Evolutionary conservation across 2,888 invertebrate genomes (phyloP).

Genomic region (Stratiomys singularior): DNA sequence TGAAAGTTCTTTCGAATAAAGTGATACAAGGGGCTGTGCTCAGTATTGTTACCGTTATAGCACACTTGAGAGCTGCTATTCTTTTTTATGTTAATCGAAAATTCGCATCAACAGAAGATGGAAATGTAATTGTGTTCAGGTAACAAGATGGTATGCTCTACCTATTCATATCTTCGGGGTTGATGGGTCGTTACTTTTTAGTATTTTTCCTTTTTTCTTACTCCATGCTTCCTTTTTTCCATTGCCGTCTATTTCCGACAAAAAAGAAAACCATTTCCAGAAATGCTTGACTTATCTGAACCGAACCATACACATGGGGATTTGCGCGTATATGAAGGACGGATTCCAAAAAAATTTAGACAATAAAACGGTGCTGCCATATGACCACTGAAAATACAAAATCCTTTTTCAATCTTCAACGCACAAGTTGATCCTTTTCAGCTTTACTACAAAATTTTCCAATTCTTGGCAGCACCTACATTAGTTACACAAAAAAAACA

Average conservation of each 20-base stretch:
- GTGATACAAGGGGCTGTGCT: conserved; percentile 22
- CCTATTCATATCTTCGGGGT: conserved; percentile 35
- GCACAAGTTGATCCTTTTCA: too few relatives aligned
- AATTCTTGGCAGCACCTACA: too few relatives aligned
- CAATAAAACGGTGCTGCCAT: neutral
- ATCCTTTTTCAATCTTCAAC: too few relatives aligned
- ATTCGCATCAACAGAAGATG: conserved; percentile 44
- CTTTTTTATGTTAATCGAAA: conserved; percentile 47
- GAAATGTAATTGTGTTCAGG: conserved; percentile 46
- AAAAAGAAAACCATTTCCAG: neutral
- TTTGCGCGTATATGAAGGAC: neutral
- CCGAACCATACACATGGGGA: neutral
- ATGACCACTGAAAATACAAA: neutral
- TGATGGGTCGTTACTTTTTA: conserved; percentile 42
- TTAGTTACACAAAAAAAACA: too few relatives aligned
- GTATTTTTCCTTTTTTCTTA: conserved; percentile 19
- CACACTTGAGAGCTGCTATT: conserved; percentile 45
- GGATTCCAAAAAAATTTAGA: neutral
- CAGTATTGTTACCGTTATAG: conserved; percentile 42
- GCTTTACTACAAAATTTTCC: neutral
- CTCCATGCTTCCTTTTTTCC: neutral
- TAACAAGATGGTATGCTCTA: conserved; percentile 35
- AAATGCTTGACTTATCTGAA: conserved; percentile 30
- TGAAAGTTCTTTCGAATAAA: conserved; percentile 29
- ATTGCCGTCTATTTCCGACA: neutral